These are phyloP conservation scores for Melanogrammus aeglefinus DNA, from an alignment of 2,797 vertebrate genomes.

Conservation along the genomic window DNA sequence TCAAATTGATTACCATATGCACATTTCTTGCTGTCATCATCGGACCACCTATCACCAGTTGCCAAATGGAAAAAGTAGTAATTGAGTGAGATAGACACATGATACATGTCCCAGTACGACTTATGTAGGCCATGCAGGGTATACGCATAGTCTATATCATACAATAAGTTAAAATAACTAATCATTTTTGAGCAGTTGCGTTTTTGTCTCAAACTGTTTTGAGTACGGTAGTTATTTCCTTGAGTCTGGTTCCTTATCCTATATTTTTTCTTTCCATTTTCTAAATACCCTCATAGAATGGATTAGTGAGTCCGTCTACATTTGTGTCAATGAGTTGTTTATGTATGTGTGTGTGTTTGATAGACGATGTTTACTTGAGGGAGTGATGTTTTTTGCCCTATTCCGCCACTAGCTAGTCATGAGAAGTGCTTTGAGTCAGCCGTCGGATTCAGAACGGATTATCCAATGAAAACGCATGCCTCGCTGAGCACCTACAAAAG, in stretches of 20 bases:
- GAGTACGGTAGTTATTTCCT: slow-evolving; percentile 52
- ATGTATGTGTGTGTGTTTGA: slow-evolving; percentile 47
- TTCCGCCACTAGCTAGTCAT: slow-evolving; percentile 40
- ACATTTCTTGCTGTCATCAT: slow-evolving; percentile 46
- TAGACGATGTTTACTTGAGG: slow-evolving; percentile 44
- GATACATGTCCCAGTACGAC: slow-evolving; percentile 29
- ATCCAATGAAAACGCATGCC: slow-evolving; percentile 40
- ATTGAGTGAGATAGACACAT: slow-evolving; percentile 47
- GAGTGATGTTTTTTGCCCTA: slow-evolving; percentile 31
- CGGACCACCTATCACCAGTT: slow-evolving; percentile 51
- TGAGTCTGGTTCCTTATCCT: slow-evolving; percentile 33
- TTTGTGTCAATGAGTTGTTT: slow-evolving; percentile 55
- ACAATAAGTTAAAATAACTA: slow-evolving; percentile 33
- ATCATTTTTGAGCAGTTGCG: slow-evolving; percentile 39
- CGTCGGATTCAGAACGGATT: slow-evolving; percentile 49
- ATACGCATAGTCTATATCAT: slow-evolving; percentile 44
- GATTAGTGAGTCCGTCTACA: slow-evolving; percentile 51
- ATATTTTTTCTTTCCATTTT: slow-evolving; percentile 50
- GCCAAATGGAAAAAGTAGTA: slow-evolving; percentile 64
- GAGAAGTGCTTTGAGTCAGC: slow-evolving; percentile 50
- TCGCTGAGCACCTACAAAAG: slow-evolving; percentile 51
- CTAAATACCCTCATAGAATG: slow-evolving; percentile 44
- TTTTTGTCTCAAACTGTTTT: slow-evolving; percentile 49
- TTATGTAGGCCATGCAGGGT: slow-evolving; percentile 44
- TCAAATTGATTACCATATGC: slow-evolving; percentile 40